A percentile compares a stretch with the other conserved stretches of the same genome.
These are phyloP conservation scores for Mystacides longicornis DNA, from an alignment of 2,888 invertebrate species.

Conservation along the genomic window DNA sequence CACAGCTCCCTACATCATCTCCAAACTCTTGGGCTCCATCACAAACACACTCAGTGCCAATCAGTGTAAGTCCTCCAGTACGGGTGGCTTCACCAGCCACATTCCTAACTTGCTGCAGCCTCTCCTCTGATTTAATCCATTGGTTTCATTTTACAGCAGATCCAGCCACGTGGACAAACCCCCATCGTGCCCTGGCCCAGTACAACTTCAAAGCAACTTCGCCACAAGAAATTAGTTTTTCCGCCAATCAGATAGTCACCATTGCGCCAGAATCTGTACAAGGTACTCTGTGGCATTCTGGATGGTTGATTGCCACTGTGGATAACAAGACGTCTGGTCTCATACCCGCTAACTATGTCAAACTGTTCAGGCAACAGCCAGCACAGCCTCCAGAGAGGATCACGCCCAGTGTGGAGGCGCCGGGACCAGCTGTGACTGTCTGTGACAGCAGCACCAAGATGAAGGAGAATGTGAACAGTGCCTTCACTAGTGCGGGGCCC, in stretches of 20 bases:
- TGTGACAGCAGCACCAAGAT: background rate
- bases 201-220: conserved; percentile 68
- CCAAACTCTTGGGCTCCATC: conserved; percentile 64
- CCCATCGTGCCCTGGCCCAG: conserved; percentile 59
- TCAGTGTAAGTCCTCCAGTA: conserved; percentile 49
- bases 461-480: too few species aligned
- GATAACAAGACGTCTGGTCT: conserved; percentile 54
- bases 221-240: conserved; percentile 70
- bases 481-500: background rate
- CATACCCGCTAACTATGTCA: conserved; percentile 57
- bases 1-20: conserved; percentile 87
- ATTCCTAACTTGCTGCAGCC: too few species aligned
- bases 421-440: background rate
- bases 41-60: conserved; percentile 49
- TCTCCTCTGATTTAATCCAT: too few species aligned
- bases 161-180: conserved; percentile 62
- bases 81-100: too few species aligned
- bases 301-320: conserved; percentile 59
- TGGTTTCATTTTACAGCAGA: conserved; percentile 48
- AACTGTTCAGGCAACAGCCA: conserved; percentile 30
- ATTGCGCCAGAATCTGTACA: conserved; percentile 83
- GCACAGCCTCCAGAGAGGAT: background rate
- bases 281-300: conserved; percentile 57
- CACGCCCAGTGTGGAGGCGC: background rate
- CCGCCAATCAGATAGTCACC: conserved; percentile 66